Conservation (phyloP, 2,888 invertebrate genomes). For the Torymus auratus region DNA sequence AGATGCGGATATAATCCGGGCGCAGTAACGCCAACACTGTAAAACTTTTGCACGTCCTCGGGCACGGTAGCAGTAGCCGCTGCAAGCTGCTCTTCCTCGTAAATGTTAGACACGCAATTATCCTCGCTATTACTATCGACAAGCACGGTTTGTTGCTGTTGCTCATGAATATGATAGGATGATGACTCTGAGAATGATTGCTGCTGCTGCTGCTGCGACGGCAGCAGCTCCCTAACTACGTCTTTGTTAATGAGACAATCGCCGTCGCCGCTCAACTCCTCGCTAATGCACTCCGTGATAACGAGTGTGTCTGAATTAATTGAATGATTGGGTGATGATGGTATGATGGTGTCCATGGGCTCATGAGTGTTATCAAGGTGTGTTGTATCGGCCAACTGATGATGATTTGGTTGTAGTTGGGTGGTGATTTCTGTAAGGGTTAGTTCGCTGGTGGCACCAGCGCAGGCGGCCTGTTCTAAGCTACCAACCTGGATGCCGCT, state of each 20-base stretch:
- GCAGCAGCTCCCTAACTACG: conserved; percentile 51
- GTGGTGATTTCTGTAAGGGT: conserved; percentile 72
- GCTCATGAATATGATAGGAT: conserved; percentile 53
- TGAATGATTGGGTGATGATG: conserved; percentile 73
- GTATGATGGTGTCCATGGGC: conserved; percentile 70
- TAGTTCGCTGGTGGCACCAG: conserved; percentile 71
- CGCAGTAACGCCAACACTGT: conserved; percentile 65
- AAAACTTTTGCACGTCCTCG: conserved; percentile 65
- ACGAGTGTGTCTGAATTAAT: conserved; percentile 72
- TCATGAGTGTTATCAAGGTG: conserved; percentile 75
- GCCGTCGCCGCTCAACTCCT: conserved; percentile 64
- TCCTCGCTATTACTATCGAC: conserved; percentile 51
- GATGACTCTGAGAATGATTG: conserved; percentile 32
- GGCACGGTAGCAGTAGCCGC: conserved; percentile 49
- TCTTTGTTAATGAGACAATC: conserved; percentile 57
- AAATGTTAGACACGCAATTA: conserved; percentile 65
- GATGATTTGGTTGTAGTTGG: conserved; percentile 60
- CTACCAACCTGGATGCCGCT: conserved; percentile 77
- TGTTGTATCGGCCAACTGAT: conserved; percentile 76
- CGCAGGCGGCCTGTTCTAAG: conserved; percentile 70
- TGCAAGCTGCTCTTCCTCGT: conserved; percentile 63
- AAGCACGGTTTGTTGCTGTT: conserved; percentile 53
- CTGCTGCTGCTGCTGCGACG: conserved; percentile 1
- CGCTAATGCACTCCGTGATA: conserved; percentile 59
- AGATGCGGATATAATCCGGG: conserved; percentile 72